Evolutionary conservation across 1,140 invertebrate species (phyloP).

Genomic region (Oscheius sp.): DNA sequence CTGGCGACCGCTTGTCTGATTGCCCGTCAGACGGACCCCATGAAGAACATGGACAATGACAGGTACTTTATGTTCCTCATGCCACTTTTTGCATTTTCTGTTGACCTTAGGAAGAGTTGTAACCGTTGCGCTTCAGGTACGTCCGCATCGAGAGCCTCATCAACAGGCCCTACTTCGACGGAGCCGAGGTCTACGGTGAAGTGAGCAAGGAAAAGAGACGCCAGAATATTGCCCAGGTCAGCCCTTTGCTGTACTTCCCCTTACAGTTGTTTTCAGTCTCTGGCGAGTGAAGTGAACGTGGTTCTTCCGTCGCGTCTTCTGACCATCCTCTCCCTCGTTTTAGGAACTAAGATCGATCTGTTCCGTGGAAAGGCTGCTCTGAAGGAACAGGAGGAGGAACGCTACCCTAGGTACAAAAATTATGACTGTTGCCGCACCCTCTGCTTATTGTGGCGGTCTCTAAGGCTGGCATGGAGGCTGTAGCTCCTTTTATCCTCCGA

Average conservation of each 20-base stretch:
- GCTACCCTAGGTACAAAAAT: too few species aligned
- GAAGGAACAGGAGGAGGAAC: constrained; percentile 95
- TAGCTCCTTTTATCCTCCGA: too few species aligned
- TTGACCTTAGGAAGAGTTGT: too few species aligned
- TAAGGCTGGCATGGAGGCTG: too few species aligned
- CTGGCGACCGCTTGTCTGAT: constrained; percentile 92
- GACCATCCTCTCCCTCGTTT: constrained; percentile 70
- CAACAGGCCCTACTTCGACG: constrained; percentile 94
- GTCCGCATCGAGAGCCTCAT: constrained; percentile 87
- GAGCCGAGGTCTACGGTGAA: constrained; percentile 93
- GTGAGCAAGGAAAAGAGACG: constrained; percentile 91
- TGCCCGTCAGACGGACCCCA: constrained; percentile 95
- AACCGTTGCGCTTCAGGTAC: constrained; percentile 20
- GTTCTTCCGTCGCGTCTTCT: constrained; percentile 91
- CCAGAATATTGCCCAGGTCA: constrained; percentile 80
- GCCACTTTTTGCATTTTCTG: too few species aligned
- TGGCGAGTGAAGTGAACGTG: constrained; percentile 94
- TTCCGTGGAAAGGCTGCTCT: constrained; percentile 98
- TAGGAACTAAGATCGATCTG: constrained; percentile 87
- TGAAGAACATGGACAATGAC: constrained; percentile 95
- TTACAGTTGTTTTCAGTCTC: constrained; percentile 62
- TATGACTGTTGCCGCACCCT: too few species aligned
- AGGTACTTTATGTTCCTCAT: too few species aligned
- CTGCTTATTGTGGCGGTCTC: too few species aligned
- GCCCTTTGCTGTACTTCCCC: neutral